phyloP scores from a whole-genome alignment of 2,113 vertebrate genomes.

The Paramisgurnus dabryanus region DNA sequence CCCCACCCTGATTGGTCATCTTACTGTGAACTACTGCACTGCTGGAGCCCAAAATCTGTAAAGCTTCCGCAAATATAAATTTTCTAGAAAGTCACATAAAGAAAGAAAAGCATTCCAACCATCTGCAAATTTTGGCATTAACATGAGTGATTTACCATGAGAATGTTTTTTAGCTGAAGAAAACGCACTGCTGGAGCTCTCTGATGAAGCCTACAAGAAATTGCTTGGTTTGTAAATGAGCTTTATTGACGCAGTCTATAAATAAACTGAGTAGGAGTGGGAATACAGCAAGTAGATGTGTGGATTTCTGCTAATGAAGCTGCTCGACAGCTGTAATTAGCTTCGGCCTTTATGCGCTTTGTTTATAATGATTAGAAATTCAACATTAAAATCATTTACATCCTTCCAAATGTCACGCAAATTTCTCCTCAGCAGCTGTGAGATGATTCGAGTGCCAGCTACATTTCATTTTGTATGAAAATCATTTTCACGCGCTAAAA shows the following conservation, averaged over 20 bases:
- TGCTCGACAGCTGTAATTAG: conserved; percentile 66
- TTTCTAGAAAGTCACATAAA: conserved; percentile 15
- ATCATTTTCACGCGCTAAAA: conserved; percentile 19
- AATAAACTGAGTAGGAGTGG: conserved; percentile 54
- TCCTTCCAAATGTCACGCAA: conserved; percentile 46
- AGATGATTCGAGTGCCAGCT: not conserved
- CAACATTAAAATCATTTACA: conserved; percentile 30
- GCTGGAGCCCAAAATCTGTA: not conserved
- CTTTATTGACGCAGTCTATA: conserved; percentile 41
- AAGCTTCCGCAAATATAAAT: not conserved
- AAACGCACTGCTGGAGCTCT: conserved; percentile 4
- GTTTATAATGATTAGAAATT: conserved; percentile 55
- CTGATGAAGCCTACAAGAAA: conserved; percentile 17
- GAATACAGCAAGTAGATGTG: conserved; percentile 53
- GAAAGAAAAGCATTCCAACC: not conserved
- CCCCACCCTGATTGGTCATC: conserved; percentile 34
- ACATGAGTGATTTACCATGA: conserved; percentile 20
- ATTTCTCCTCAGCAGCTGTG: not conserved
- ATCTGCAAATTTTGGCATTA: conserved; percentile 35
- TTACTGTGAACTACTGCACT: not conserved
- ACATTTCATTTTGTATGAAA: not conserved
- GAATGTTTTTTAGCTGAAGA: conserved; percentile 15
- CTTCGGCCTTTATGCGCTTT: conserved; percentile 60
- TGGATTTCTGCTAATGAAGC: conserved; percentile 57
- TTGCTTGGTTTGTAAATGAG: conserved; percentile 39